Percentiles rank a stretch among this genome's conserved stretches.
phyloP scores from a whole-genome alignment of 2,797 vertebrate genomes.

The Scolopax rusticola region DNA sequence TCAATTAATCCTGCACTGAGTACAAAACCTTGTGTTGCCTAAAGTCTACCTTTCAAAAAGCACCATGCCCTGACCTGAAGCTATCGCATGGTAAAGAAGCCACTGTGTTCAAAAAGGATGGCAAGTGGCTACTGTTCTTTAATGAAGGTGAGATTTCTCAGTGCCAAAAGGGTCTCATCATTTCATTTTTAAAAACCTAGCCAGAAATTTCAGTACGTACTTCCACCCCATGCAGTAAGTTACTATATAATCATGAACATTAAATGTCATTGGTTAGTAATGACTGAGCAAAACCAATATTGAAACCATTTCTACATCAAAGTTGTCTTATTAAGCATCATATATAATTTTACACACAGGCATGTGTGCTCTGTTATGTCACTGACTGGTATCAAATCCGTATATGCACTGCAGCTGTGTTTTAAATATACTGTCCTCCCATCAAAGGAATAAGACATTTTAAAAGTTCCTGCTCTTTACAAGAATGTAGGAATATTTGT shows the following conservation, averaged over 20 bases:
- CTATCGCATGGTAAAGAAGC: neutral
- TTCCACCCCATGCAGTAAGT: neutral
- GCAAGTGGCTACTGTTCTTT: neutral
- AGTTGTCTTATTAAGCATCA: neutral
- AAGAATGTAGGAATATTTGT: neutral
- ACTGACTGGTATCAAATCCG: neutral
- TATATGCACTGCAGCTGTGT: neutral
- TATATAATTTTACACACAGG: neutral
- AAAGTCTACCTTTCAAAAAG: neutral
- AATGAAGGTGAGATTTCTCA: neutral
- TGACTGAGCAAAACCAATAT: neutral
- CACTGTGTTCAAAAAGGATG: fast-evolving
- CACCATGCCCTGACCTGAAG: neutral
- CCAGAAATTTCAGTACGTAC: neutral
- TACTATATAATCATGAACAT: neutral
- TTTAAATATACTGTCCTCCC: neutral
- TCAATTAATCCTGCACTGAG: neutral
- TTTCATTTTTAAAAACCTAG: neutral
- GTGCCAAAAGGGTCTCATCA: neutral
- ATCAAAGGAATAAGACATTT: neutral
- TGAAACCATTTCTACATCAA: neutral
- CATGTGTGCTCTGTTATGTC: neutral
- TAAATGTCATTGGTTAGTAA: neutral
- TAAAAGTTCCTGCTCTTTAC: neutral
- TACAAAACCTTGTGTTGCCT: neutral